Conservation (phyloP, 2,113 vertebrate genomes). For the Alces alces region DNA sequence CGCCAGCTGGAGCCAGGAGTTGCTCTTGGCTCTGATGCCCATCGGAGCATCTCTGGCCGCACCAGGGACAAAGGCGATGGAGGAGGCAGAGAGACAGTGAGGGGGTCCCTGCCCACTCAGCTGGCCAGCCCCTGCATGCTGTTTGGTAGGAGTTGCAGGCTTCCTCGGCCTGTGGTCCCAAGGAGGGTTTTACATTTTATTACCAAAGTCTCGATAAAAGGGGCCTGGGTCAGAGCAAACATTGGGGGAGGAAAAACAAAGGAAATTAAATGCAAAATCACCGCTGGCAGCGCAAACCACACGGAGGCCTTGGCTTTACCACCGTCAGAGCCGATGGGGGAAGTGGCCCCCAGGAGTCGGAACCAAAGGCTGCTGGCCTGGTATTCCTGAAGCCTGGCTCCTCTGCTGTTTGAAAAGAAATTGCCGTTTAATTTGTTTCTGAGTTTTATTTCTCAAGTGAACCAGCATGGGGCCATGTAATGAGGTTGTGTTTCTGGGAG, state of each 20-base stretch:
- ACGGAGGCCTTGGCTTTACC: constrained; percentile 44
- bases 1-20: accelerated
- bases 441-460: constrained; percentile 73
- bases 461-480: constrained; percentile 66
- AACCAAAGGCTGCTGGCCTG: constrained; percentile 40
- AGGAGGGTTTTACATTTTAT: constrained; percentile 64
- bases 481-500: constrained; percentile 67
- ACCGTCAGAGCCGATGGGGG: not conserved
- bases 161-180: not conserved
- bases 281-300: constrained; percentile 14
- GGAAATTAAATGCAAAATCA: constrained; percentile 65
- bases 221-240: constrained; percentile 55
- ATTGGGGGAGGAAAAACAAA: constrained; percentile 56
- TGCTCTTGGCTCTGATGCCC: not conserved
- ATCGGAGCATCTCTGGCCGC: accelerated
- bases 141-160: no score
- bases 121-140: not conserved
- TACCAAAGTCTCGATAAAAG: constrained; percentile 60
- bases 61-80: not conserved
- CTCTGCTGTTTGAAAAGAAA: constrained; percentile 61
- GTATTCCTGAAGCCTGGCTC: constrained; percentile 24
- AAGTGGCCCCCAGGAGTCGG: constrained; percentile 46
- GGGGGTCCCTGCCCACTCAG: accelerated
- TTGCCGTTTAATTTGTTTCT: constrained; percentile 73
- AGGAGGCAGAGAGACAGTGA: not conserved